Base-by-base conservation (phyloP, 2,113 vertebrate genomes). In the Nibea coibor region DNA sequence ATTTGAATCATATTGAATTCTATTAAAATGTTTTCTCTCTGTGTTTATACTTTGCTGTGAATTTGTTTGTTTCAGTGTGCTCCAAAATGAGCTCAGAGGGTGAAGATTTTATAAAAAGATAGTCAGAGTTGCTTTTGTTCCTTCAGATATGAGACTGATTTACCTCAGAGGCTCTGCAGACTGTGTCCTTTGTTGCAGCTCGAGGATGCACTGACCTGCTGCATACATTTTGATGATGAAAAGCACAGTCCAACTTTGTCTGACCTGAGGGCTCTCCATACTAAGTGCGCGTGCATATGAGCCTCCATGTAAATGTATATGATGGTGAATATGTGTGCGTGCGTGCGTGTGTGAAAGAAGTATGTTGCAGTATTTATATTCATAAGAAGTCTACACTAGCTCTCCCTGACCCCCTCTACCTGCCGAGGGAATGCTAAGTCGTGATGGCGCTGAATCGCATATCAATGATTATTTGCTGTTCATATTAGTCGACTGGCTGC, bases 351-450 rank as follows among this genome's bases (percentile, higher is more conserved):
- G 28, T 20, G 12, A 57, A 26, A 26, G 28, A 47, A 53, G 56
- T 43, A 82, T 73, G 75, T 83, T 66, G 42, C 57, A 35, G 16
- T 56, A 88, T 92, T 88, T 78, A 83, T 87, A 90, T 91, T 90
- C 91, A 89, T 69, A 61, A 88, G 83, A 70, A 82, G 82, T 78
- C 79, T 35, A 76, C 58, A 71, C 26, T 22, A 65, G 75, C 85
- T 84, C 78, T 73, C 75, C n/a, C 72, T 87, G 86, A 92, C 87
- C 90, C 62, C 65, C 47, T 67, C 70, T 26, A 61, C 68, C 51
- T 78, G 67, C 81, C 1, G 16, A 28, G 57, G 58, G 91, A 90
- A 92, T 91, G 72, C 75, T 89, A 89, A 93, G 54, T 86, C 82
- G 56, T 31, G 53, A 65, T 72, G 56, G 65, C 75, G 85, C 58